Conservation (phyloP, 2,888 invertebrate genomes). For the Morpho helenor region DNA sequence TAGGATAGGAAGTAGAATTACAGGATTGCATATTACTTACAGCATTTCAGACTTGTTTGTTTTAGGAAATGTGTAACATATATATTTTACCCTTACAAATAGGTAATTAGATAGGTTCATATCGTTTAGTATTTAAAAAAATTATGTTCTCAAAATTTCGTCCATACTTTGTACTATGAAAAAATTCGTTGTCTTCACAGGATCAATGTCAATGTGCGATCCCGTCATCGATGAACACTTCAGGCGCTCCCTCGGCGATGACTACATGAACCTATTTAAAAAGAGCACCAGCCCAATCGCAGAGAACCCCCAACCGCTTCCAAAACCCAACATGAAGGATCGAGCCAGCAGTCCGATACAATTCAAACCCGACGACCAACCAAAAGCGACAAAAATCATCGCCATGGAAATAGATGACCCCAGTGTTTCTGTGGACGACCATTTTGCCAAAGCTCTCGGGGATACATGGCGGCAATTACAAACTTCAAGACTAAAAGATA, state of each 20-base stretch:
- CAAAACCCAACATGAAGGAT: conserved; percentile 70
- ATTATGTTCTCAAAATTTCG: too few relatives aligned
- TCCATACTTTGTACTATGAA: too few relatives aligned
- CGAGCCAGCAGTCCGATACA: conserved; percentile 72
- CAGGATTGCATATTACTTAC: too few relatives aligned
- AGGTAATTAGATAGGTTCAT: neutral
- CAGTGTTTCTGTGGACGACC: conserved; percentile 89
- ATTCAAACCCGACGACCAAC: conserved; percentile 57
- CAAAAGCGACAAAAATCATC: conserved; percentile 62
- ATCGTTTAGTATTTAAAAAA: neutral
- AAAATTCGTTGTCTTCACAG: conserved; percentile 61
- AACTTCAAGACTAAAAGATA: conserved; percentile 77
- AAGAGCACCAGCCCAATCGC: conserved; percentile 55
- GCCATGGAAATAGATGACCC: conserved; percentile 81
- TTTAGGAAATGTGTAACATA: too few relatives aligned
- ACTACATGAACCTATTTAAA: conserved; percentile 85
- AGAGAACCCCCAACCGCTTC: conserved; percentile 56
- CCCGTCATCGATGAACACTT: conserved; percentile 98
- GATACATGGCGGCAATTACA: conserved; percentile 90
- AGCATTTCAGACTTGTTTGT: too few relatives aligned
- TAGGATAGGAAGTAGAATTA: too few relatives aligned
- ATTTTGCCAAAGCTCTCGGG: conserved; percentile 93
- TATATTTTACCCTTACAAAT: too few relatives aligned
- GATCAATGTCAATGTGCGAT: conserved; percentile 88
- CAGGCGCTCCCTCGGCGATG: conserved; percentile 91